These are phyloP conservation scores for Papilio elwesi DNA, from an alignment of 2,888 invertebrate genomes.

Conservation along the genomic window DNA sequence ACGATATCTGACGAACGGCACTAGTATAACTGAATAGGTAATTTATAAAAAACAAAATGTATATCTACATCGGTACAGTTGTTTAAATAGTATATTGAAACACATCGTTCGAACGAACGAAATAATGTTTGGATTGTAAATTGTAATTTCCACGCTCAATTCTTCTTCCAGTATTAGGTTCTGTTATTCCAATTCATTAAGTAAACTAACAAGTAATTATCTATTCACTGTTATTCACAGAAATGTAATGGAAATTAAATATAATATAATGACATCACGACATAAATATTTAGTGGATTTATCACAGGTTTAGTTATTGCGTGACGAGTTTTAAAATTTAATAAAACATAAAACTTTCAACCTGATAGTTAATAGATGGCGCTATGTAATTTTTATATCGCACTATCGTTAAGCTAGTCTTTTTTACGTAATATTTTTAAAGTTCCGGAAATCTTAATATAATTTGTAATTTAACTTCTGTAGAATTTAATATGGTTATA, in stretches of 20 bases:
- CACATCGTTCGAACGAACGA: slow-evolving; percentile 9
- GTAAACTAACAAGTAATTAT: slow-evolving; percentile 12
- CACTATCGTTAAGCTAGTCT: too few species aligned
- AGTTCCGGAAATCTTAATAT: too few species aligned
- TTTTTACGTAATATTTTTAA: too few species aligned
- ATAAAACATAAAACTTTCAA: too few species aligned
- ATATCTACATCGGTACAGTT: slow-evolving; percentile 3
- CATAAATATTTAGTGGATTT: background rate
- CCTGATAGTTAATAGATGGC: too few species aligned
- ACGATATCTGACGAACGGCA: background rate
- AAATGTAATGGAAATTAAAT: slow-evolving; percentile 8
- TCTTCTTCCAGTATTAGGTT: slow-evolving; percentile 8
- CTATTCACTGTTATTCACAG: background rate
- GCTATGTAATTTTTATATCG: too few species aligned
- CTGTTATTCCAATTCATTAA: slow-evolving; percentile 35
- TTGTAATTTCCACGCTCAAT: slow-evolving; percentile 28
- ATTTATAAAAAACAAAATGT: background rate
- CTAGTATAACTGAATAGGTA: background rate
- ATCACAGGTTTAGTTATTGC: background rate
- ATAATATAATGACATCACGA: background rate
- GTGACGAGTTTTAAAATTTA: too few species aligned
- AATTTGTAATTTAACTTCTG: too few species aligned
- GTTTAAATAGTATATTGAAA: slow-evolving; percentile 33
- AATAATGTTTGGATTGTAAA: slow-evolving; percentile 1
- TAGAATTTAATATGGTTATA: too few species aligned